Evolutionary conservation across 2,797 vertebrate genomes (phyloP).

Genomic region (Enteromius argenteus): DNA sequence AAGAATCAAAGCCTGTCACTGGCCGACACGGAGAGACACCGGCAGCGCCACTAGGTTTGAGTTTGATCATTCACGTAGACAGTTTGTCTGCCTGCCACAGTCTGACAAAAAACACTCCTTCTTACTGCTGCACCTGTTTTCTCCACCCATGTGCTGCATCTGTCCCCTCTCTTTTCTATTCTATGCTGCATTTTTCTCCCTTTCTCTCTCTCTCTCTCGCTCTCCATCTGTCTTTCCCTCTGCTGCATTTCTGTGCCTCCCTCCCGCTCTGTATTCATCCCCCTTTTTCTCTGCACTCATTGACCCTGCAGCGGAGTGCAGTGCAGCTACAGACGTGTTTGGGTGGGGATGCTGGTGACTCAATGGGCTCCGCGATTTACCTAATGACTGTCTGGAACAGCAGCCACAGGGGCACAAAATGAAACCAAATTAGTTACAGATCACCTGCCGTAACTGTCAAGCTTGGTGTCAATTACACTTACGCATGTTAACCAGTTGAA

Average conservation of each 20-base stretch:
- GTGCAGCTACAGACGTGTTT: constrained; percentile 51
- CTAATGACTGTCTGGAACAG: constrained; percentile 51
- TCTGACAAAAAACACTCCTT: constrained; percentile 29
- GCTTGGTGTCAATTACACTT: constrained; percentile 42
- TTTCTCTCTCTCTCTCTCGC: not conserved
- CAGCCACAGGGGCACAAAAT: constrained; percentile 40
- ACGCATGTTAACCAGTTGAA: constrained; percentile 33
- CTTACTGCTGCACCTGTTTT: constrained; percentile 39
- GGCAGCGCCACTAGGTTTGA: constrained; percentile 23
- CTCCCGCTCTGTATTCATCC: constrained; percentile 51
- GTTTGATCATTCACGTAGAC: constrained; percentile 55
- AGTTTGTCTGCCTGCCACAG: constrained; percentile 42
- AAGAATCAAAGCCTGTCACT: constrained; percentile 43
- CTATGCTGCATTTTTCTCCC: constrained; percentile 46
- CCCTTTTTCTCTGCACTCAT: constrained; percentile 58
- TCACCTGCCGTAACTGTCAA: constrained; percentile 48
- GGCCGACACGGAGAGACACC: not conserved
- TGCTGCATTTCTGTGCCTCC: constrained; percentile 45
- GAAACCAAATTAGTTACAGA: constrained; percentile 44
- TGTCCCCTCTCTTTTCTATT: constrained; percentile 51
- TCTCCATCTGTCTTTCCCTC: constrained; percentile 43
- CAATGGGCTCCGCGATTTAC: constrained; percentile 45
- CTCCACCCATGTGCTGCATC: constrained; percentile 18
- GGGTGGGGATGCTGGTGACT: constrained; percentile 56
- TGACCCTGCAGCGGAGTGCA: constrained; percentile 56